Base-by-base conservation (phyloP, 2,888 invertebrate species). In the Leuctra nigra region DNA sequence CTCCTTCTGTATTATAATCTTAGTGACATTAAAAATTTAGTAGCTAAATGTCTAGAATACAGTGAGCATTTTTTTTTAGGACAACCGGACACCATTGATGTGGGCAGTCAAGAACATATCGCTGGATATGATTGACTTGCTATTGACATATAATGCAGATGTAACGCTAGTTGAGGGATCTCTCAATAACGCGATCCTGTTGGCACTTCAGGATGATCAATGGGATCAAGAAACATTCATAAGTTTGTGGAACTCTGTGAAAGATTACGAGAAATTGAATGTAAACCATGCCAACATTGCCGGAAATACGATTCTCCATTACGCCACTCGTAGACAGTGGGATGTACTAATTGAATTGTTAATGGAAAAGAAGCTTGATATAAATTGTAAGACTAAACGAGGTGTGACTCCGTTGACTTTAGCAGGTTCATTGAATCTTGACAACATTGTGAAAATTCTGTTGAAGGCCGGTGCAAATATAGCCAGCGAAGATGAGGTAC, bases 171-270 rank as follows among this genome's bases (percentile, higher is more conserved):
- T 65, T 58, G 70, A 69, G 38, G 63, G 65, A 13, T 69, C 68
- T 44, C 71, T 72, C 6, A 69, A 73, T 58, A 69, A 69, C 57
- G 63, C 68, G 2, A 58, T 74, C 11, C 67, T 71, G 20, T 62
- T 69, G 25, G 74, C 74, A 2, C 60, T 71, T 22, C 69, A 72
- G 59, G 68, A 67, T 54, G 64, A 67, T 53, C 60, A 63, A 6
- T 75, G 73, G 74, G 71, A 72, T 52, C 72, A 74, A 63, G 62
- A 68, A 33, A 65, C 68, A 9, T 73, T 72, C 55, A 62, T 72
- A 33, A 63, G 66, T 29, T 66, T 73, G 41, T 74, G 72, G 71
- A 67, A 68, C 55, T 60, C 62, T 14, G 62, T 73, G 11, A 68
- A 67, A 54, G 65, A 63, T 29, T 54, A 62, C 11, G 63, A 63